Evolutionary conservation across 64 coral and sea anemone species (phyloP), one percentile per base, ranked within the genome.

Genomic region (Orbicella faveolata): DNA sequence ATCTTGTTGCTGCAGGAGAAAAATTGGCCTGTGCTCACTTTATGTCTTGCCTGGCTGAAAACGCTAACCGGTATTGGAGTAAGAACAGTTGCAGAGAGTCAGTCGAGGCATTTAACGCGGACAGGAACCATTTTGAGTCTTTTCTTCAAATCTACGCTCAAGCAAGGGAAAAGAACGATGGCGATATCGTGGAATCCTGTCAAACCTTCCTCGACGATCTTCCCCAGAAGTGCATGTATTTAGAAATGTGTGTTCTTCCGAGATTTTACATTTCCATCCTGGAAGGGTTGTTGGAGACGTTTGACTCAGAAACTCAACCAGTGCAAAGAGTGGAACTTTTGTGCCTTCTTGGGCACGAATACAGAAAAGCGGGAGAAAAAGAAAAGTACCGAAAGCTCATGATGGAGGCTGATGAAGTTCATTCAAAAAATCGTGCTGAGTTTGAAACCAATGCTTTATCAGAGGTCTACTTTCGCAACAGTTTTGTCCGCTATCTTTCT

Each of bases 11-110:
- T 41, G 3, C 8, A 16, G 69, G 66, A 48, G 13, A 75, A 53
- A 63, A 78, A 35, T 34, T 51, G 51, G 88, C 76, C 2, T 67
- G 88, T 77, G 87, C 52, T n/a, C 74, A 84, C 61, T 94, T 83
- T n/a, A 21, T 69, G 34, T 78, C 73, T 30, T 3, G 73, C 19
- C 19, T 89, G 16, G 72, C 16, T 30, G 12, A 73, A 0, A 74
- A 83, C n/a, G 35, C 87, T 6, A 15, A 59, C 15, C 14, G 55
- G 10, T 89, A 61, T 62, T 94, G 92, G 92, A 36, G 78, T 6
- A 89, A 73, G 25, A 79, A 94, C 79, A 36, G 18, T 1, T 94
- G 87, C 73, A 94, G 84, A 66, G n/a, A 67, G 39, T 77, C 92
- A 44, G 57, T 94, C 25, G 41, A 77, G 23, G 19, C 66, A 35